Base-by-base conservation (phyloP, 2,888 invertebrate species). In the Drepana falcataria region DNA sequence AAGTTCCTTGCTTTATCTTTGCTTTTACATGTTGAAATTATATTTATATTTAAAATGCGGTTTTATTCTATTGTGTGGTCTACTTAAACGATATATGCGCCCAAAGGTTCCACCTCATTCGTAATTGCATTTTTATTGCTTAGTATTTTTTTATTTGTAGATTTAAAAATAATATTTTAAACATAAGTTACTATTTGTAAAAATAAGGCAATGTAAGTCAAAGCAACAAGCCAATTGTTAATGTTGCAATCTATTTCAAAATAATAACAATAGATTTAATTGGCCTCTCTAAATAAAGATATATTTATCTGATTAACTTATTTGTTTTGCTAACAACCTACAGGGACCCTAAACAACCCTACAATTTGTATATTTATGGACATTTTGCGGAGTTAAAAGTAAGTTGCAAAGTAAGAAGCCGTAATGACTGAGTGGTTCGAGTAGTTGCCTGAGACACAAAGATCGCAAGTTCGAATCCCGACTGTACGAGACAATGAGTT, bases 211-310 rank as follows among this genome's bases (percentile, higher is more conserved):
- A 75, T 76, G 69, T 64, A 68, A 70, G 69, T 73, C 62, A 68
- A 65, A 69, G 71, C 72, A 78, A 76, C 79, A 73, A 73, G 80
- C 79, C 81, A 75, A 75, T 75, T 79, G 64, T 73, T 68, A 75
- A 73, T 76, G 79, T 84, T 83, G 79, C 79, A 61, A 67, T 77
- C 77, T 74, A 74, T 79, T 80, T 79, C 75, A 73, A 66, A 60
- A 64, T 77, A 71, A 71, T 73, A 78, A 76, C 76, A 79, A 79
- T 81, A 84, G 77, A 65, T 74, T 79, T 80, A 83, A 83, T 84
- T 84, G 87, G 87, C 88, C 87, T 89, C 87, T 87, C 87, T 87
- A 82, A 87, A 84, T 87, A 87, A 84, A 83, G 68, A 75, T 83
- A 81, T 88, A 86, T 88, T 86, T 86, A 86, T 83, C 83, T 77